phyloP scores from a whole-genome alignment of 1,140 invertebrate species.

The Aphelinus certus region DNA sequence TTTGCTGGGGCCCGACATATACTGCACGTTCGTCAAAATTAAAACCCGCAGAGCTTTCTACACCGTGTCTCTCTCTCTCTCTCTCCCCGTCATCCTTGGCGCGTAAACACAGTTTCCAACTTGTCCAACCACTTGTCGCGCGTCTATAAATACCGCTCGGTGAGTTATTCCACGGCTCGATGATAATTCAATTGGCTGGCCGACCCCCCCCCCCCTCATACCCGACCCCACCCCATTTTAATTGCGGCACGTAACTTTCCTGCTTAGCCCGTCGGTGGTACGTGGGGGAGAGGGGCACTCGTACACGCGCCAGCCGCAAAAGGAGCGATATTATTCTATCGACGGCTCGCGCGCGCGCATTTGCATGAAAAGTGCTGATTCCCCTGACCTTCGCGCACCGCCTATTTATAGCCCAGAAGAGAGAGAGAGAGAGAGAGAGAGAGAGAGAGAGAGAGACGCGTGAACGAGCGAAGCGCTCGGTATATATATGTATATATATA shows the following conservation, averaged over 20 bases:
- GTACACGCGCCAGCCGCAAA: conserved; percentile 31
- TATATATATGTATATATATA: too few species aligned
- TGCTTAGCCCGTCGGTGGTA: neutral
- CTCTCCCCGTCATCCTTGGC: neutral
- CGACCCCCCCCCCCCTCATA: neutral
- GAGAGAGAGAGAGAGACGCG: too few species aligned
- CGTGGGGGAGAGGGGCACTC: too few species aligned
- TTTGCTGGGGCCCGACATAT: too few species aligned
- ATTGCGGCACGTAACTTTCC: conserved; percentile 2
- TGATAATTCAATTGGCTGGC: neutral
- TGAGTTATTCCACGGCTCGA: neutral
- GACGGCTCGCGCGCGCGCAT: conserved; percentile 42
- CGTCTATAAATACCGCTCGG: neutral
- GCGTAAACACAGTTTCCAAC: neutral
- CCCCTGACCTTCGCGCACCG: conserved; percentile 52
- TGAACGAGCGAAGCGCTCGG: too few species aligned
- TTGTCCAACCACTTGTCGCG: neutral
- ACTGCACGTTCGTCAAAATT: too few species aligned
- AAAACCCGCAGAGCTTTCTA: too few species aligned
- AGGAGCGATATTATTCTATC: conserved; percentile 54
- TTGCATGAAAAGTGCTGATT: conserved; percentile 58
- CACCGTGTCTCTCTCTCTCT: neutral
- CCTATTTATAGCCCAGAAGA: conserved; percentile 34
- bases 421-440: too few species aligned
- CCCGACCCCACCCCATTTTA: neutral